Percentiles rank a stretch among this genome's conserved stretches.
These are phyloP conservation scores for Epinephelus moara DNA, from an alignment of 2,113 vertebrate species.

Conservation along the genomic window DNA sequence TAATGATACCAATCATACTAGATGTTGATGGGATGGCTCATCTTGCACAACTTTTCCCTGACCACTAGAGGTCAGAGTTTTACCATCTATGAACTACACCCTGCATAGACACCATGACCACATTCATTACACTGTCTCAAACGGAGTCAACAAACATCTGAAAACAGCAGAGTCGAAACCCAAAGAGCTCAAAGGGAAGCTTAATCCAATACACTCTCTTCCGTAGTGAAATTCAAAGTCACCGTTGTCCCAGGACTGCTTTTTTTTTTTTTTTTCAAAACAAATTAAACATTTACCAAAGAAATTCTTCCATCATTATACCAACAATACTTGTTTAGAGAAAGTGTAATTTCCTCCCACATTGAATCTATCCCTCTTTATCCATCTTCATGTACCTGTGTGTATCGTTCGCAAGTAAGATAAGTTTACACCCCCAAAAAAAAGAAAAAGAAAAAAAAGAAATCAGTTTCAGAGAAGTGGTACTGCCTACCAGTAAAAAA, in stretches of 20 bases:
- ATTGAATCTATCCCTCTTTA: not conserved
- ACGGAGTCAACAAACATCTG: not conserved
- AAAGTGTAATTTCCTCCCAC: not conserved
- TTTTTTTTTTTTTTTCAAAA: not conserved
- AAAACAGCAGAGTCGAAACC: not conserved
- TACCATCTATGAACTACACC: slow-evolving; percentile 5
- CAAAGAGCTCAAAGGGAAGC: not conserved
- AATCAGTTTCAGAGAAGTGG: not conserved
- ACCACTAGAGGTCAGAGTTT: slow-evolving; percentile 70
- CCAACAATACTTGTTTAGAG: not conserved
- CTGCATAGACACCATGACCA: accelerated
- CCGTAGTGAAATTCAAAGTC: slow-evolving; percentile 1
- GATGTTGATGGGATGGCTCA: not conserved
- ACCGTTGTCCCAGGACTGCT: not conserved
- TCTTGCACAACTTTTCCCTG: not conserved
- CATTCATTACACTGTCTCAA: not conserved
- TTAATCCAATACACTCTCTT: not conserved
- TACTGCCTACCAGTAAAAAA: not conserved
- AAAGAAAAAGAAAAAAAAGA: not conserved
- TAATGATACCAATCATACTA: not conserved
- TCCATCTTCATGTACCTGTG: not conserved
- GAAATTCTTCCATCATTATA: not conserved
- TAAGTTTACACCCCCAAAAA: not conserved
- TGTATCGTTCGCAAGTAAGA: not conserved
- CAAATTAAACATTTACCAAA: not conserved